A percentile compares a stretch with the other conserved stretches of the same genome.
Conservation (phyloP, 2,113 vertebrate genomes). For the Tauraco erythrolophus region DNA sequence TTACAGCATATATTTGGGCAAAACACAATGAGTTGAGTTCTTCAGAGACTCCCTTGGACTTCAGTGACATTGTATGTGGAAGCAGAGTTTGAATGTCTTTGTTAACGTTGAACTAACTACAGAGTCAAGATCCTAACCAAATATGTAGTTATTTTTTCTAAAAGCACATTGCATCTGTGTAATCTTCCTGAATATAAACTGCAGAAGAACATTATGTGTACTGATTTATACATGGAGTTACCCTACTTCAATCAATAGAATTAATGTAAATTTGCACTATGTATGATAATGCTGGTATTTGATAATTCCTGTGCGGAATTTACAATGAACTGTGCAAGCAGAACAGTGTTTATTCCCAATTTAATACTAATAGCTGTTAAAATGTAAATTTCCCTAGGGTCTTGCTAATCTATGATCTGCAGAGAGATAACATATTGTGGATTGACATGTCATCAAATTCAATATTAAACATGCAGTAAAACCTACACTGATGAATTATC, state of each 20-base stretch:
- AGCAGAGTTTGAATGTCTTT: not conserved
- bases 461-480: not conserved
- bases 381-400: not conserved
- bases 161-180: not conserved
- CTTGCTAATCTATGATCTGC: not conserved
- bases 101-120: not conserved
- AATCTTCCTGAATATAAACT: not conserved
- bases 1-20: not conserved
- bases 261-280: not conserved
- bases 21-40: not conserved
- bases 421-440: not conserved
- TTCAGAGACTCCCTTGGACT: not conserved
- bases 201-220: not conserved
- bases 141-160: not conserved
- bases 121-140: not conserved
- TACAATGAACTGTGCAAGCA: not conserved
- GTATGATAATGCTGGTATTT: not conserved
- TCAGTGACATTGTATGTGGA: not conserved
- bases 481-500: not conserved
- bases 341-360: not conserved
- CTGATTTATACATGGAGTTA: not conserved
- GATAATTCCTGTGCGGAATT: not conserved
- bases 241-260: not conserved
- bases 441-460: not conserved
- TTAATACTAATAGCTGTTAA: not conserved